Evolutionary conservation across 2,113 vertebrate genomes (phyloP).

Genomic region (Ameiurus melas): DNA sequence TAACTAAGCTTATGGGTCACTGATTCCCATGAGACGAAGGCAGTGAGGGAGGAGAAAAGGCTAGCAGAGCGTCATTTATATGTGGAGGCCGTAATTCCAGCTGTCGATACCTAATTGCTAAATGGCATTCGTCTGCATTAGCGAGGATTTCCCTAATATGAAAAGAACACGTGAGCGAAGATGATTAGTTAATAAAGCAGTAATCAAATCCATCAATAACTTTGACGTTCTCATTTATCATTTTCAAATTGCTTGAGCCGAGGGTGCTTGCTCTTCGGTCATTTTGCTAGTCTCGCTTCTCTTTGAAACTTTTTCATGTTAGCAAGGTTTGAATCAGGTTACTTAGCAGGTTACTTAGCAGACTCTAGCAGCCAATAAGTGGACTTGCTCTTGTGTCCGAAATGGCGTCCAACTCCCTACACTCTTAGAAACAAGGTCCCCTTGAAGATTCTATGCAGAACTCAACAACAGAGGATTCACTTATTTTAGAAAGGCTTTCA

Average conservation of each 20-base stretch:
- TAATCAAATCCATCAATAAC: background rate
- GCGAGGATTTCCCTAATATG: slow-evolving; percentile 6
- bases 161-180: slow-evolving; percentile 22
- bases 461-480: background rate
- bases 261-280: background rate
- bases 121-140: slow-evolving; percentile 33
- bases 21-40: slow-evolving; percentile 30
- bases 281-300: background rate
- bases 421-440: background rate
- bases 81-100: slow-evolving; percentile 59
- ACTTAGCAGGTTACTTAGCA: too few species aligned
- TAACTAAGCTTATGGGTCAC: slow-evolving; percentile 43
- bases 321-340: background rate
- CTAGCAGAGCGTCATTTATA: slow-evolving; percentile 31
- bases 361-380: background rate
- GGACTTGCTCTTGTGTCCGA: background rate
- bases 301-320: background rate
- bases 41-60: background rate
- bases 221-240: background rate
- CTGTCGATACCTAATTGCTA: slow-evolving; percentile 42
- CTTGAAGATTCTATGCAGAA: background rate
- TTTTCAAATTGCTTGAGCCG: background rate
- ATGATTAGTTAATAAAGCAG: background rate
- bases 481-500: background rate
- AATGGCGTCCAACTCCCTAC: background rate